Conservation (phyloP, 2,113 vertebrate species). For the Triplophysa tibetana region DNA sequence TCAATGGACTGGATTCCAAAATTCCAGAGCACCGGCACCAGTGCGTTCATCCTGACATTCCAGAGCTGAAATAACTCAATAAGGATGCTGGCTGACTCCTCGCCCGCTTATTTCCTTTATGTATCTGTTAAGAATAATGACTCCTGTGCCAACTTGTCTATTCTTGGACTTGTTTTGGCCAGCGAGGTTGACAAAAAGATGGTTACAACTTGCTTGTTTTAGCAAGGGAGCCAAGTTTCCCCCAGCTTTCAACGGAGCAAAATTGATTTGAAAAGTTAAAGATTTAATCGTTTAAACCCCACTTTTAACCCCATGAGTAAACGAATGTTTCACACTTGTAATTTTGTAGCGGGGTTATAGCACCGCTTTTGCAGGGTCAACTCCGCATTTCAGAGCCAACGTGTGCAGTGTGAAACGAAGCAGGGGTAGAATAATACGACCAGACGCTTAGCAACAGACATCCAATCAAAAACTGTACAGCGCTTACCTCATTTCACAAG, state of each 20-base stretch:
- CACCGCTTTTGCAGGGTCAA: no score
- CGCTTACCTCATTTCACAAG: no score
- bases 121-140: slow-evolving; percentile 29
- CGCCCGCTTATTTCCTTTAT: neutral
- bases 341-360: no score
- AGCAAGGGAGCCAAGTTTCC: neutral
- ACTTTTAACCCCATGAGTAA: no score
- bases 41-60: slow-evolving; percentile 47
- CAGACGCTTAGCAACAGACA: no score
- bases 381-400: no score
- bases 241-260: neutral
- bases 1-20: slow-evolving; percentile 53
- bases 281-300: neutral
- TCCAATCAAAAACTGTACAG: no score
- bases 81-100: slow-evolving; percentile 17
- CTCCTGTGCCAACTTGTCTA: slow-evolving; percentile 15
- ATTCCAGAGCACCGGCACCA: slow-evolving; percentile 49
- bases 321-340: no score
- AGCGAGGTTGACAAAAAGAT: neutral
- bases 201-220: neutral
- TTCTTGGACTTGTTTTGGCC: slow-evolving; percentile 24
- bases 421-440: no score
- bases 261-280: neutral
- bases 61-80: slow-evolving; percentile 50
- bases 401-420: no score